phyloP scores from a whole-genome alignment of 2,113 vertebrate species.

The Clarias magur region DNA sequence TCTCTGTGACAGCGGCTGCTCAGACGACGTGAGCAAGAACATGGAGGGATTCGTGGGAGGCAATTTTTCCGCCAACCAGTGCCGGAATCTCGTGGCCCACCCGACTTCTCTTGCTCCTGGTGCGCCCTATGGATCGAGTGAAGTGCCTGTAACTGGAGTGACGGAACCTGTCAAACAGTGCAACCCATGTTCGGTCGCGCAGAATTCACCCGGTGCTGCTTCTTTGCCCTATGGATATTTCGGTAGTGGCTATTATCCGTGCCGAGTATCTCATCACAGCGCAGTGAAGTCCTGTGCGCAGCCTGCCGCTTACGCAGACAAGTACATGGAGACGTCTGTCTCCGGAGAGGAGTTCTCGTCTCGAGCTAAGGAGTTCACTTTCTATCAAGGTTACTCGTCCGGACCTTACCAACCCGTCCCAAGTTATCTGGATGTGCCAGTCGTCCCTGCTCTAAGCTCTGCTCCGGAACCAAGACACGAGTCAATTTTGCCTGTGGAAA shows the following conservation, averaged over 20 bases:
- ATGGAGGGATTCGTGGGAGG: constrained; percentile 91
- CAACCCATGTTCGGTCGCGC: constrained; percentile 92
- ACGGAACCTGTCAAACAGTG: constrained; percentile 94
- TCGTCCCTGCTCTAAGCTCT: constrained; percentile 86
- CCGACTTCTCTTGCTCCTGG: constrained; percentile 87
- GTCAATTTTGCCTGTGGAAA: constrained; percentile 89
- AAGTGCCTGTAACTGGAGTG: constrained; percentile 85
- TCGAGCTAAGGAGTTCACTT: constrained; percentile 95
- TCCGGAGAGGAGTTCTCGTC: constrained; percentile 91
- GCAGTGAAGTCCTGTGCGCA: constrained; percentile 91
- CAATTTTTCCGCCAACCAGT: constrained; percentile 91
- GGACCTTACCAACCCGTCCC: constrained; percentile 92
- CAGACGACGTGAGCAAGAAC: constrained; percentile 94
- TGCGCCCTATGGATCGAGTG: constrained; percentile 80
- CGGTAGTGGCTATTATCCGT: constrained; percentile 94
- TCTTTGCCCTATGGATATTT: constrained; percentile 97
- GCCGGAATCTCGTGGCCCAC: constrained; percentile 95
- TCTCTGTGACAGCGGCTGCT: constrained; percentile 91
- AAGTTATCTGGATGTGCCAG: constrained; percentile 93
- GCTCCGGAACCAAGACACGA: constrained; percentile 90
- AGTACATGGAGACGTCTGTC: constrained; percentile 92
- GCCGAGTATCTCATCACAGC: constrained; percentile 90
- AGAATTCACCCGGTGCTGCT: constrained; percentile 88
- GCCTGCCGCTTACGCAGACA: constrained; percentile 87
- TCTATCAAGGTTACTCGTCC: constrained; percentile 93